phyloP scores from a whole-genome alignment of 2,888 invertebrate species.

The Apodemia duryi region DNA sequence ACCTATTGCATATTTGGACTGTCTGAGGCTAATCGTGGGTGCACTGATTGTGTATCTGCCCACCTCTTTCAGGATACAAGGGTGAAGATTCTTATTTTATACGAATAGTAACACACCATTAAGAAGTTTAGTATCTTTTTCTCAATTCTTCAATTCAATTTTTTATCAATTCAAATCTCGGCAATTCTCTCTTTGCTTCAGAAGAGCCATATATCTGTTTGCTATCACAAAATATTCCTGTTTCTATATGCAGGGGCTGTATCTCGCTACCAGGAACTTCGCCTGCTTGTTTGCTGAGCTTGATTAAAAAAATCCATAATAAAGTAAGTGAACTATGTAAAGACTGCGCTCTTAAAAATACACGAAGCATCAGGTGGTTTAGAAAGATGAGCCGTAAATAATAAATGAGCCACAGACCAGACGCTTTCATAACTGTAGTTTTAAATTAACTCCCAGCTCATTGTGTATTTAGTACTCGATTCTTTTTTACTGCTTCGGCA shows the following conservation, averaged over 20 bases:
- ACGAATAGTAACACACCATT: too few species aligned
- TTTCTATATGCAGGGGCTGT: not conserved
- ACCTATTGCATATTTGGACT: too few species aligned
- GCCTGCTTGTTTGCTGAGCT: conserved; percentile 1
- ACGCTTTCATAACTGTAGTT: conserved; percentile 17
- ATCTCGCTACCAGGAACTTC: not conserved
- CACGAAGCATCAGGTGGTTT: conserved; percentile 24
- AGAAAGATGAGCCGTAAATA: conserved; percentile 23
- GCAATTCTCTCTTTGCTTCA: too few species aligned
- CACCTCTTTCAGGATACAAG: too few species aligned
- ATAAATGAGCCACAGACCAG: conserved; percentile 24
- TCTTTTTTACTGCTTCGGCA: conserved; percentile 26
- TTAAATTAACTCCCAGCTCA: conserved; percentile 20
- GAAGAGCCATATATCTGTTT: too few species aligned
- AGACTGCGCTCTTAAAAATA: conserved; percentile 1
- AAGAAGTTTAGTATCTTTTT: too few species aligned
- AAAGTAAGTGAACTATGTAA: not conserved
- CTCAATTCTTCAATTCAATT: too few species aligned
- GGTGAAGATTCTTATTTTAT: too few species aligned
- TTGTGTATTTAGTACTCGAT: conserved; percentile 24
- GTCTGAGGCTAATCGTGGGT: too few species aligned
- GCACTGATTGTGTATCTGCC: too few species aligned
- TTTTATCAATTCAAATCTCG: too few species aligned
- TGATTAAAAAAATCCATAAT: conserved; percentile 5
- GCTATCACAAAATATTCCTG: not conserved